Evolutionary conservation across 2,113 vertebrate genomes (phyloP).

Genomic region (Etheostoma cragini): DNA sequence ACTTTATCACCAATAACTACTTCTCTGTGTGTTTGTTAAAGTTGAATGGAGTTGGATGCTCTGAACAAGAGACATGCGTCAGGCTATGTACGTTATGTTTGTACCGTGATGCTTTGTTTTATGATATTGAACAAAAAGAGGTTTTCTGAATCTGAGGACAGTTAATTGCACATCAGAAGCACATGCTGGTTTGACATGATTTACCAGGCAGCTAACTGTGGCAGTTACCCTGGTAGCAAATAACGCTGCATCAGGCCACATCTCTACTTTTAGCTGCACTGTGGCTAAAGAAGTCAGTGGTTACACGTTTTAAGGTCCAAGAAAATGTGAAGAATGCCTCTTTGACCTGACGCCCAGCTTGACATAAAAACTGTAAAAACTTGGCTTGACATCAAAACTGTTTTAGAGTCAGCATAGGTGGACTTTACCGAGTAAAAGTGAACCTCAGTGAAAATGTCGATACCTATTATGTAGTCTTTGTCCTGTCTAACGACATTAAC

Average conservation of each 20-base stretch:
- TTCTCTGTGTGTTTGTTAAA: neutral
- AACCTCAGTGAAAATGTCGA: neutral
- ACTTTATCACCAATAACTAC: neutral
- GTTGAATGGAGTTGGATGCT: neutral
- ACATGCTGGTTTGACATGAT: neutral
- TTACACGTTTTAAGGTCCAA: conserved; percentile 23
- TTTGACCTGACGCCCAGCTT: conserved; percentile 16
- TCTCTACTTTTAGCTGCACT: conserved; percentile 24
- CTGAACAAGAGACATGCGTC: neutral
- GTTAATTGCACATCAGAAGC: neutral
- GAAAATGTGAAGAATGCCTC: conserved; percentile 46
- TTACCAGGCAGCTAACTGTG: neutral
- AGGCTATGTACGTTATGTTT: no score
- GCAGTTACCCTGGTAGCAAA: conserved; percentile 12
- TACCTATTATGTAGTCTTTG: neutral
- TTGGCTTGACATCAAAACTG: conserved; percentile 10
- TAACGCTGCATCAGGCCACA: conserved; percentile 11
- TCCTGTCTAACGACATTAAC: neutral
- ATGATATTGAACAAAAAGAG: neutral
- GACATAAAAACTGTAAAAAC: conserved; percentile 12
- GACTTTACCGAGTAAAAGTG: neutral
- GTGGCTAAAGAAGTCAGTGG: conserved; percentile 39
- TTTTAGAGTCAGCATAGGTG: neutral
- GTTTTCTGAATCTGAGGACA: neutral
- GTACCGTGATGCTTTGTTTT: neutral